Base-by-base conservation (phyloP, 1,140 invertebrate species). In the Rhyzopertha dominica region DNA sequence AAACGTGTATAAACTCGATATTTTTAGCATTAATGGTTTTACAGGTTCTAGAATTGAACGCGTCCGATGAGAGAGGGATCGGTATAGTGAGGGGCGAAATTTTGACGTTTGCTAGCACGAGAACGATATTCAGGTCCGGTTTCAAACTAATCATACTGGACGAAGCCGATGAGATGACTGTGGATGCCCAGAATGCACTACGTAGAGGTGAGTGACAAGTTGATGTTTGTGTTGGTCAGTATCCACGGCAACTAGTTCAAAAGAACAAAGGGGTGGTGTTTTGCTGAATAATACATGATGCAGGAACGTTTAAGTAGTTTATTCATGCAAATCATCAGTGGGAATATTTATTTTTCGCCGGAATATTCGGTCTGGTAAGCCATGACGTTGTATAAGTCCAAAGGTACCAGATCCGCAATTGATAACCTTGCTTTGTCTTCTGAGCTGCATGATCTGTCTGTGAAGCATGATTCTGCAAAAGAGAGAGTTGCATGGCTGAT, bases 141-240 rank as follows among this genome's bases (percentile, higher is more conserved):
- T 95, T 91, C 52, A 99, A 99, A 69, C 73, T 99, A 9, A 91
- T 99, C 29, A 98, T 99, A 54, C 70, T 99, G 8, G 97, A 99
- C 80, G 97, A 99, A 79, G 96, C 96, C 7, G 97, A 99, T 80
- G 93, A 96, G 2, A 99, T 99, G 97, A 99, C 97, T 2, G 90
- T 93, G 66, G 95, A 99, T 82, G 97, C 97, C 3, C 97, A 99
- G 70, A 98, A 98, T 82, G 95, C 96, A 20, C 73, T 99, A 2
- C 77, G 95, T 56, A 83, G 96, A 81, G 93, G 90, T 93, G 76
- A 78, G 74, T 67, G n/a, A n/a, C n/a, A n/a, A n/a, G 40, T 42
- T 42, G 5, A 36, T 34, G 36, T 18, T 44, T 44, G 18, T 35
- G 36, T n/a, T 35, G 16, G 8, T 36, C 42, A 4, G 35, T n/a